phyloP scores from a whole-genome alignment of 2,888 invertebrate species.

The Leucophenga maculata region DNA sequence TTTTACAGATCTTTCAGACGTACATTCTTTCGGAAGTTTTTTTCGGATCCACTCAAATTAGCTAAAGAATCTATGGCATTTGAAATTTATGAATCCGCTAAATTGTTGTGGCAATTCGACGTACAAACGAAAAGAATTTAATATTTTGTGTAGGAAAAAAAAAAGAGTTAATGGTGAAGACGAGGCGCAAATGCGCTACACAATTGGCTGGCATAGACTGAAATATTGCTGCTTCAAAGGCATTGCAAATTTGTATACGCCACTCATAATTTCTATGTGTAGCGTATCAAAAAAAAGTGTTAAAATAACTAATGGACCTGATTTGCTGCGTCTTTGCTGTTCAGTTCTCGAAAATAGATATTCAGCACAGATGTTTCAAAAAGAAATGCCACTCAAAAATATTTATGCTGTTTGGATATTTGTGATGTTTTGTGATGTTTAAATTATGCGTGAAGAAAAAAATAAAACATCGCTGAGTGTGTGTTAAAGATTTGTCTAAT shows the following conservation, averaged over 20 bases:
- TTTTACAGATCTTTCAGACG: conserved; percentile 4
- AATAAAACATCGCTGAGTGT: background rate
- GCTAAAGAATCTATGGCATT: conserved; percentile 25
- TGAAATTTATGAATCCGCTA: conserved; percentile 19
- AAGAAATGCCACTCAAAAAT: background rate
- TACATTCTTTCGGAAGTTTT: no score
- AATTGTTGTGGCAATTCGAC: conserved; percentile 28
- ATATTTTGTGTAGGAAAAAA: background rate
- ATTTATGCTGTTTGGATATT: background rate
- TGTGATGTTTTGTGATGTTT: conserved; percentile 17
- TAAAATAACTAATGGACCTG: no score
- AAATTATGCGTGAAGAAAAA: background rate
- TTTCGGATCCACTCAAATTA: conserved; percentile 15
- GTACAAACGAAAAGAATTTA: background rate
- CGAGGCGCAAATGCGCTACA: no score
- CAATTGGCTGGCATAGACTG: no score
- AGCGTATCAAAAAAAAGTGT: no score
- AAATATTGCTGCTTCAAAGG: no score
- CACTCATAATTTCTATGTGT: no score
- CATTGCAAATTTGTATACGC: no score
- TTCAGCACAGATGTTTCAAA: conserved; percentile 18
- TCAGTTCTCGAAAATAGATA: conserved; percentile 10
- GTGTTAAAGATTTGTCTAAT: background rate
- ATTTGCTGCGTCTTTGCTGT: no score
- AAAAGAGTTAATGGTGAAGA: no score